phyloP scores from a whole-genome alignment of 2,888 invertebrate genomes.

The Lepidocyrtoides sp. region DNA sequence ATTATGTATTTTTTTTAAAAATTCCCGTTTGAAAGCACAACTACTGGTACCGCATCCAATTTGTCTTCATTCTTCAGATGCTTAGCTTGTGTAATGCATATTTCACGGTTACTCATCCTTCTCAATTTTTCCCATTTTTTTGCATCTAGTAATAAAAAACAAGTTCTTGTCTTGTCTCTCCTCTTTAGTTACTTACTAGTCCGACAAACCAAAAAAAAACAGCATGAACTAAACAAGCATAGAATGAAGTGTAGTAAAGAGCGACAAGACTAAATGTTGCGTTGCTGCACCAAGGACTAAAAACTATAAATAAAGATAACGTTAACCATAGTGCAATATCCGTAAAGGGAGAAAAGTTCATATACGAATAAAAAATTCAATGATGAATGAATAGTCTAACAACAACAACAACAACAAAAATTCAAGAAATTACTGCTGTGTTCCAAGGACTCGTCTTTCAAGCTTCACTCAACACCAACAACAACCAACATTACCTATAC shows the following conservation, averaged over 20 bases:
- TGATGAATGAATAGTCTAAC: neutral
- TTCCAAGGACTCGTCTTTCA: conserved; percentile 36
- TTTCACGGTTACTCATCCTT: neutral
- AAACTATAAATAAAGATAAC: neutral
- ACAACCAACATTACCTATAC: neutral
- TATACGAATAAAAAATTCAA: neutral
- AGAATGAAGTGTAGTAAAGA: neutral
- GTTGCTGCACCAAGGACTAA: neutral
- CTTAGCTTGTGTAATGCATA: neutral
- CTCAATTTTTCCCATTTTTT: neutral
- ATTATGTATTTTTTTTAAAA: neutral
- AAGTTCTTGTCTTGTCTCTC: neutral
- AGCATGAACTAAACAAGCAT: neutral
- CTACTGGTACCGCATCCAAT: neutral
- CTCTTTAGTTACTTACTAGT: too few relatives aligned
- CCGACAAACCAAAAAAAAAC: too few relatives aligned
- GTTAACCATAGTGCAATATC: too few relatives aligned
- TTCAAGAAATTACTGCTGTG: conserved; percentile 47
- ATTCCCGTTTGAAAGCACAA: neutral
- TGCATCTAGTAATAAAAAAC: neutral
- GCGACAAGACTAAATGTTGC: neutral
- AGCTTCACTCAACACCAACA: conserved; percentile 22
- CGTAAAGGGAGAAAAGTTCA: too few relatives aligned
- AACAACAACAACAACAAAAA: conserved; percentile 12
- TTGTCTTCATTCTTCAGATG: neutral